Evolutionary conservation across 2,888 invertebrate species (phyloP), one percentile per base, ranked within the genome.

Genomic region (Dolichomitus sp.): DNA sequence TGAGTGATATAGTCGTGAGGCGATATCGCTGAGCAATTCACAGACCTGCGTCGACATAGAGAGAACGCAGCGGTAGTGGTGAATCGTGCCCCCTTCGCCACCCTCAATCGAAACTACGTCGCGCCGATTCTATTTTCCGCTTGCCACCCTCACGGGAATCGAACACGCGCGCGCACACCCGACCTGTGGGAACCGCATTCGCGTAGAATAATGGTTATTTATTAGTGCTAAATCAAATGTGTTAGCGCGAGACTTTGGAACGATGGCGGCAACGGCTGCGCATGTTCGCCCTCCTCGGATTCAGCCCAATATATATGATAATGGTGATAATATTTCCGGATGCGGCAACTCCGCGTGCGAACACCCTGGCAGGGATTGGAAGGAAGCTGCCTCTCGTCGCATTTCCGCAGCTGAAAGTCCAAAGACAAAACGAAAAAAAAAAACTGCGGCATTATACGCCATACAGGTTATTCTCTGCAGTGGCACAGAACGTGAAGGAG

Each of bases 151-250:
- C 69, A 65, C 72, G 81, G 74, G 83, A 81, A 78, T 65, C 59
- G 70, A 75, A 63, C 17, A 63, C 66, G 69, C 59, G 37, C 61
- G 11, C 57, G 63, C 54, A 19, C 37, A 59, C 52, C 59, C 59
- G 72, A 61, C 85, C 68, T 69, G 66, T 76, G 70, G 69, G 59
- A 84, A 80, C 85, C 85, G 78, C 85, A 87, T 86, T 89, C 87
- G 86, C 88, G 89, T 87, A 91, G 91, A 93, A 92, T 92, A 92
- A 93, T 93, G 90, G 91, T 92, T 92, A 93, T 93, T 92, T 93
- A 93, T 92, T 93, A 92, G 92, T 91, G 91, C 89, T 93, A 93
- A 93, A 92, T 93, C 93, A 93, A 92, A 92, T 92, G 90, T 89
- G 92, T 91, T 91, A 91, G 89, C 90, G 86, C 88, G 88, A 69